phyloP scores from a whole-genome alignment of 2,888 invertebrate species.

The Eupithecia abbreviata region DNA sequence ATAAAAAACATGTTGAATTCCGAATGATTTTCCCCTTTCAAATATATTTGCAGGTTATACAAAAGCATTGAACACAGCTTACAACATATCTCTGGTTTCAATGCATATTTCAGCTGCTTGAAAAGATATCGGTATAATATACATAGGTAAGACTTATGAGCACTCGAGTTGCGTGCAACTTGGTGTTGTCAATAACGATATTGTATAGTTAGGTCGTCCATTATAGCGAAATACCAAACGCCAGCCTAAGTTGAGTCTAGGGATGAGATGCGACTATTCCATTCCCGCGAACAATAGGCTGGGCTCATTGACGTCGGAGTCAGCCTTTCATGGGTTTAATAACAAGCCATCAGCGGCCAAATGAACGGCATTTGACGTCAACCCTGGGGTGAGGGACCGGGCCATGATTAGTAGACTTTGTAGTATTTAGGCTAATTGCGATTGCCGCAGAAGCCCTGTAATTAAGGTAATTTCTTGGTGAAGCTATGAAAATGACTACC shows the following conservation, averaged over 20 bases:
- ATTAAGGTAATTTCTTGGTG: constrained; percentile 20
- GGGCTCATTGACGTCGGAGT: constrained; percentile 40
- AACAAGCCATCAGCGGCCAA: constrained; percentile 53
- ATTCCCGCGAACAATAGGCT: constrained; percentile 60
- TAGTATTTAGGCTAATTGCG: constrained; percentile 61
- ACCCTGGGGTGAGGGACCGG: constrained; percentile 51
- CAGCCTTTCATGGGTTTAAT: constrained; percentile 57
- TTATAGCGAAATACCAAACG: background rate
- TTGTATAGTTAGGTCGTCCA: background rate
- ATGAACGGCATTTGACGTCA: constrained; percentile 53
- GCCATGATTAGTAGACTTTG: constrained; percentile 51
- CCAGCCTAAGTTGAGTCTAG: constrained; percentile 11
- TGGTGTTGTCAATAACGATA: too few species aligned
- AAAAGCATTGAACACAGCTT: background rate
- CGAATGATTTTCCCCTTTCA: background rate
- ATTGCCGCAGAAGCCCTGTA: constrained; percentile 47
- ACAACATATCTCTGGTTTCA: constrained; percentile 8
- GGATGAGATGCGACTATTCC: constrained; percentile 43
- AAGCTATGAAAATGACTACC: background rate
- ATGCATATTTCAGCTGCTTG: background rate
- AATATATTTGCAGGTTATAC: background rate
- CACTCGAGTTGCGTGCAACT: too few species aligned
- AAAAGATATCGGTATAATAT: too few species aligned
- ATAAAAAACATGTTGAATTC: background rate
- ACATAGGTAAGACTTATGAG: too few species aligned